These are phyloP conservation scores for Athalia circularis DNA, from an alignment of 2,888 invertebrate species.

Conservation along the genomic window DNA sequence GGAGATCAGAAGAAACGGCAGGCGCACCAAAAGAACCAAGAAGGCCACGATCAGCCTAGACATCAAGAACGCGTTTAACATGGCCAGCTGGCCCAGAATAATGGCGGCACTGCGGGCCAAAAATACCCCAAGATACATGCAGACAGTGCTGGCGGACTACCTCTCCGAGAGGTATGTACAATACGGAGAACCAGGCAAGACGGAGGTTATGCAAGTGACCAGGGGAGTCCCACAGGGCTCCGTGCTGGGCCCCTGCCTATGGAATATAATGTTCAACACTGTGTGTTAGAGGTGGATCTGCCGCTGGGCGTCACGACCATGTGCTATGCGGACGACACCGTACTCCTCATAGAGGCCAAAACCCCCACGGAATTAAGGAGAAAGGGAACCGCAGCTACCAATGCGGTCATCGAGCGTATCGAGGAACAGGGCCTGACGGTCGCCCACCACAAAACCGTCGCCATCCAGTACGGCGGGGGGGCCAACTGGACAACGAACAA, in stretches of 20 bases:
- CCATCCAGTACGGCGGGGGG: slow-evolving; percentile 47
- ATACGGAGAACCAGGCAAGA: slow-evolving; percentile 50
- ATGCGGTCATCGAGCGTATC: slow-evolving; percentile 34
- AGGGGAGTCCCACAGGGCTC: slow-evolving; percentile 52
- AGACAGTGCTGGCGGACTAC: slow-evolving; percentile 50
- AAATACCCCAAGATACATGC: slow-evolving; percentile 50
- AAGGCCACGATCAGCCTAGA: slow-evolving; percentile 44
- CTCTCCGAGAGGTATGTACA: slow-evolving; percentile 49
- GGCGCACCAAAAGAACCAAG: no score
- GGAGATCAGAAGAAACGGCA: slow-evolving; percentile 39
- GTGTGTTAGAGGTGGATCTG: background rate
- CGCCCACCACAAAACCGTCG: slow-evolving; percentile 53
- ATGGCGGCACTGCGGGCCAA: slow-evolving; percentile 46
- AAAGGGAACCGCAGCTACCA: slow-evolving; percentile 5
- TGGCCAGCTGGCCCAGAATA: slow-evolving; percentile 52
- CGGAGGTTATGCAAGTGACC: slow-evolving; percentile 30
- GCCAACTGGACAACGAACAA: no score
- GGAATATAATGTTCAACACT: slow-evolving; percentile 46
- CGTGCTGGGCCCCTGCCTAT: slow-evolving; percentile 50
- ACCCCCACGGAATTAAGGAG: slow-evolving; percentile 45
- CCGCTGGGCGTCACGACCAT: slow-evolving; percentile 43
- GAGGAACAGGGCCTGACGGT: slow-evolving; percentile 47
- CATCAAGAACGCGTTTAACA: slow-evolving; percentile 55
- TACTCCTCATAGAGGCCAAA: slow-evolving; percentile 38
- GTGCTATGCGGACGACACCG: slow-evolving; percentile 24